Evolutionary conservation across 2,113 vertebrate species (phyloP), one percentile per base, ranked within the genome.

Genomic region (Lasiurus cinereus): DNA sequence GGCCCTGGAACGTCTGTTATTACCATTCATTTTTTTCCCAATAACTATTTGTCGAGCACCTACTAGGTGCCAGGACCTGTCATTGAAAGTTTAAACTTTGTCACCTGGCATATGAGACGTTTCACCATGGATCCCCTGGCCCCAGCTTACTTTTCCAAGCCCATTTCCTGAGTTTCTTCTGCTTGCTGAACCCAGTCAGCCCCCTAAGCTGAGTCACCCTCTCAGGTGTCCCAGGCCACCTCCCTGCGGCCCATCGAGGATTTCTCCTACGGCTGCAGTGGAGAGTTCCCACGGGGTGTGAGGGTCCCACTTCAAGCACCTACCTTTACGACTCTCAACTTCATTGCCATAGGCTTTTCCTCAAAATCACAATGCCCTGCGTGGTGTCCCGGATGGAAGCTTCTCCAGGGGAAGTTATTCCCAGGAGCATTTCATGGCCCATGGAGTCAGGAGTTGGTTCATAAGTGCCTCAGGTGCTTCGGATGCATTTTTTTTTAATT

Each of bases 161-260:
- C 3, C 56, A 50, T 80, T 94, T 90, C 64, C 83, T 89, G 33
- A 87, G 80, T 84, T 66, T 46, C 29, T 94, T 91, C 64, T 76
- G 12, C 36, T 77, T 27, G 39, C 19, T 62, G 12, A 33, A 83
- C 48, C 36, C 43, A 46, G 77, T 90, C 76, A 90, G 46, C 21
- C 10, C 50, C 29, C 54, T 66, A 76, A 27, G 21, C 83, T 62
- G 46, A 82, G 56, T 84, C 33, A 36, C 27, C n/a, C 18, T 69
- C 56, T 79, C 7, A 76, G 24, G 18, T 78, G 52, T 70, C 69
- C 56, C 52, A 1, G 27, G 78, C 15, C 29, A 64, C 16, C 54
- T 93, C 64, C 62, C n/a, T 50, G 50, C 89, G 43, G 19, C 24
- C 15, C 76, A 62, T 67, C 52, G 50, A 0, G 3, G 52, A 66